phyloP scores from a whole-genome alignment of 1,140 invertebrate genomes.

The Nephila pilipes region DNA sequence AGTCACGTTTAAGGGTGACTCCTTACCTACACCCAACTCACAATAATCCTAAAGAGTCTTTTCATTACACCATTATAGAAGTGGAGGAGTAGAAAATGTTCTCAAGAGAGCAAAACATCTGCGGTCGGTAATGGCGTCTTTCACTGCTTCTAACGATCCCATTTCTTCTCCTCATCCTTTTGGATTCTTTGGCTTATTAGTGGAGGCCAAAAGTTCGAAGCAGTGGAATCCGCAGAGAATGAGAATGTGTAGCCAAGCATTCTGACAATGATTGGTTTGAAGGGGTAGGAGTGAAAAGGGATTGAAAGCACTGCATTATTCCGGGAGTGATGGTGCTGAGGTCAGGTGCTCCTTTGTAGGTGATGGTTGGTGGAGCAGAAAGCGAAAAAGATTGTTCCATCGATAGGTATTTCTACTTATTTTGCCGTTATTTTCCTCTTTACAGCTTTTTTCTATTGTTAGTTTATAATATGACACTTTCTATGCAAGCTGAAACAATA shows the following conservation, averaged over 20 bases:
- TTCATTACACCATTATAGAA: slow-evolving; percentile 3
- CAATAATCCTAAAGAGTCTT: slow-evolving; percentile 20
- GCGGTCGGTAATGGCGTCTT: background rate
- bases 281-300: background rate
- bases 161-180: background rate
- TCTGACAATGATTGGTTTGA: background rate
- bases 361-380: slow-evolving; percentile 10
- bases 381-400: slow-evolving; percentile 34
- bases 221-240: slow-evolving; percentile 29
- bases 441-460: background rate
- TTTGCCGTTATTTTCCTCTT: background rate
- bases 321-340: slow-evolving; percentile 1
- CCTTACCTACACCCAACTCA: background rate
- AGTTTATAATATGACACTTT: background rate
- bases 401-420: background rate
- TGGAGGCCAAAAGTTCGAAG: slow-evolving; percentile 18
- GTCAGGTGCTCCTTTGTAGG: slow-evolving; percentile 10
- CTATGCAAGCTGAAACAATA: no score
- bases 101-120: slow-evolving; percentile 30
- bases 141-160: slow-evolving; percentile 17
- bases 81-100: slow-evolving; percentile 1
- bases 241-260: slow-evolving; percentile 40
- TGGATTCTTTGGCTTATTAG: slow-evolving; percentile 31
- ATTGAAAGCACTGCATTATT: slow-evolving; percentile 14
- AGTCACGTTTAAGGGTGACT: slow-evolving; percentile 31